A percentile compares a stretch with the other conserved stretches of the same genome.
These are phyloP conservation scores for Hyposoter dolosus DNA, from an alignment of 2,888 invertebrate genomes.

Conservation along the genomic window DNA sequence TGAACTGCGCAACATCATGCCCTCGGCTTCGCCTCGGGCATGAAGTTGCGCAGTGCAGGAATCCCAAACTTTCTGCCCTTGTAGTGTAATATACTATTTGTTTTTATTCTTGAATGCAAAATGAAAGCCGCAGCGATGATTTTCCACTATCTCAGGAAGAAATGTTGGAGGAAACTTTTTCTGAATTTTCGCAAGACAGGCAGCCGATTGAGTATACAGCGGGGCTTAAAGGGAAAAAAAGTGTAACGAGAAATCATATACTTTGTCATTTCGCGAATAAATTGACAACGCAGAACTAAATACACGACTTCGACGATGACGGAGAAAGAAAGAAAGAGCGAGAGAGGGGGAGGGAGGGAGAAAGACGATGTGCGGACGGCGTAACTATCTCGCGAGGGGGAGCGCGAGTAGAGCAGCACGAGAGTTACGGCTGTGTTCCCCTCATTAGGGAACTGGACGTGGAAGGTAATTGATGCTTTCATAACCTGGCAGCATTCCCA, in stretches of 20 bases:
- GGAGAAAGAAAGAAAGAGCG: constrained; percentile 6
- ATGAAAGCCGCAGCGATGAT: not conserved
- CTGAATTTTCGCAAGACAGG: not conserved
- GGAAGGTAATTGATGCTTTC: constrained; percentile 84
- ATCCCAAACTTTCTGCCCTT: too few relatives aligned
- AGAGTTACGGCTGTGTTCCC: constrained; percentile 74
- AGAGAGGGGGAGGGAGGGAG: not conserved
- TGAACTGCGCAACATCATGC: too few relatives aligned
- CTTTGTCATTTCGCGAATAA: constrained; percentile 17
- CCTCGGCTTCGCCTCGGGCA: too few relatives aligned
- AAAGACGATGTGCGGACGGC: constrained; percentile 34
- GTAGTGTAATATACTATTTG: too few relatives aligned
- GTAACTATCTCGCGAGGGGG: constrained; percentile 44
- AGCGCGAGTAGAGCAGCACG: constrained; percentile 49
- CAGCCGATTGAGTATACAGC: not conserved
- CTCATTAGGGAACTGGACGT: constrained; percentile 82
- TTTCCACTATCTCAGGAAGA: not conserved
- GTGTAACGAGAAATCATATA: constrained; percentile 20
- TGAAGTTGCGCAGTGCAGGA: too few relatives aligned
- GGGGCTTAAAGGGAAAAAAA: not conserved
- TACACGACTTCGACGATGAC: constrained; percentile 32
- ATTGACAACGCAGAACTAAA: constrained; percentile 7
- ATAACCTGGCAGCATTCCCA: constrained; percentile 83
- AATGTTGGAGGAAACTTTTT: constrained; percentile 13
- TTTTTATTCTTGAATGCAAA: not conserved